phyloP scores from a whole-genome alignment of 2,888 invertebrate genomes.

The Noctua pronuba region DNA sequence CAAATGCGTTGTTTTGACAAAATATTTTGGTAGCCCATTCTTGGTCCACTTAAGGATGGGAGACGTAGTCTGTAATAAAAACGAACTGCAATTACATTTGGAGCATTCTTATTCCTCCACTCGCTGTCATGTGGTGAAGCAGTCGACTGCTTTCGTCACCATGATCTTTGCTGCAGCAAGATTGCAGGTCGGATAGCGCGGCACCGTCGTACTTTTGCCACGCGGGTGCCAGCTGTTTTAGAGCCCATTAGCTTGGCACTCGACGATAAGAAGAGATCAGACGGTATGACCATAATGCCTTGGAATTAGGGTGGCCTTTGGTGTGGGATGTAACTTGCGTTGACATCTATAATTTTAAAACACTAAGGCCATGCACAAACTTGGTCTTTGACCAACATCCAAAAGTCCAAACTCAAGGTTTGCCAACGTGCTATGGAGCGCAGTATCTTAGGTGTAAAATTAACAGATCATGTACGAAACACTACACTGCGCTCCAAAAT shows the following conservation, averaged over 20 bases:
- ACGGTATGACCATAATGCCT: not conserved
- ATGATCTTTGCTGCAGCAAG: not conserved
- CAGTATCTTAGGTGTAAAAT: too few species aligned
- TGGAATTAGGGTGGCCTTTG: not conserved
- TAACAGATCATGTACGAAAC: too few species aligned
- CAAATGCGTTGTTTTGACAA: too few species aligned
- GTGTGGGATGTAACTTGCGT: too few species aligned
- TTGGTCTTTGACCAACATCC: too few species aligned
- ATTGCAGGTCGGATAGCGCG: not conserved
- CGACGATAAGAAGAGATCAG: not conserved
- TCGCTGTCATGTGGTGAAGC: not conserved
- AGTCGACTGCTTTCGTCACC: not conserved
- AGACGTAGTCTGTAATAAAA: not conserved
- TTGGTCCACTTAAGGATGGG: too few species aligned
- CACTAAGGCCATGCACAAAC: too few species aligned
- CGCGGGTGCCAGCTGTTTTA: not conserved
- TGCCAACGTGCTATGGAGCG: too few species aligned
- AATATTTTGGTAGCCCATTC: too few species aligned
- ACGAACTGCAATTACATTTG: not conserved
- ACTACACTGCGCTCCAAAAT: too few species aligned
- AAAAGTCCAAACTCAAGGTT: too few species aligned
- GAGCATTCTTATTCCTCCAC: not conserved
- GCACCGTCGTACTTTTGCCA: not conserved
- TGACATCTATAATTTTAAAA: too few species aligned
- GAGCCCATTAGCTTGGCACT: not conserved